Evolutionary conservation across 2,888 invertebrate species (phyloP).

Genomic region (Drosophila setosimentum): DNA sequence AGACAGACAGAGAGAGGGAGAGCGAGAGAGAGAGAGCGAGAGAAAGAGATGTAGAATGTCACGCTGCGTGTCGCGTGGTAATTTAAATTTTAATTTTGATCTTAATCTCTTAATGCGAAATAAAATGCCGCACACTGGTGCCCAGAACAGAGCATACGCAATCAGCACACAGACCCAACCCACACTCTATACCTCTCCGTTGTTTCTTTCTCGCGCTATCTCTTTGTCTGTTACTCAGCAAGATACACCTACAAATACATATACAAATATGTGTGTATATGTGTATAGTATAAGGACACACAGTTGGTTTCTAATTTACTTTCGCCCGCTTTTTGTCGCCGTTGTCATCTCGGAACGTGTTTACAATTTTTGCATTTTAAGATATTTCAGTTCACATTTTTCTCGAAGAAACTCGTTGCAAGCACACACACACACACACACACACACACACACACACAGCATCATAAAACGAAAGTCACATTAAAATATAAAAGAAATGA

Average conservation of each 20-base stretch:
- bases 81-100: slow-evolving; percentile 85
- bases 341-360: slow-evolving; percentile 11
- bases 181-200: not conserved
- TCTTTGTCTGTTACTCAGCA: not conserved
- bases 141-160: slow-evolving; percentile 59
- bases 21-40: not conserved
- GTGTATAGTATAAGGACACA: slow-evolving; percentile 25
- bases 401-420: not conserved
- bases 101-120: slow-evolving; percentile 85
- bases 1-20: not conserved
- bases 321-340: slow-evolving; percentile 36
- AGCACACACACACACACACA: too few relatives aligned
- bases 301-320: slow-evolving; percentile 70
- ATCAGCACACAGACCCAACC: slow-evolving; percentile 23
- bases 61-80: slow-evolving; percentile 76
- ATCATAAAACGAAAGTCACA: not conserved
- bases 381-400: slow-evolving; percentile 10
- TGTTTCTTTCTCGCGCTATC: not conserved
- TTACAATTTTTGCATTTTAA: slow-evolving; percentile 13
- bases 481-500: not conserved
- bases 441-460: not conserved
- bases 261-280: not conserved
- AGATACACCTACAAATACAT: not conserved
- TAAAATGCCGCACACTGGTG: slow-evolving; percentile 85
- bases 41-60: slow-evolving; percentile 16